Percentiles rank a stretch among this genome's conserved stretches.
Conservation (phyloP, 2,113 vertebrate genomes). For the Sitta europaea region DNA sequence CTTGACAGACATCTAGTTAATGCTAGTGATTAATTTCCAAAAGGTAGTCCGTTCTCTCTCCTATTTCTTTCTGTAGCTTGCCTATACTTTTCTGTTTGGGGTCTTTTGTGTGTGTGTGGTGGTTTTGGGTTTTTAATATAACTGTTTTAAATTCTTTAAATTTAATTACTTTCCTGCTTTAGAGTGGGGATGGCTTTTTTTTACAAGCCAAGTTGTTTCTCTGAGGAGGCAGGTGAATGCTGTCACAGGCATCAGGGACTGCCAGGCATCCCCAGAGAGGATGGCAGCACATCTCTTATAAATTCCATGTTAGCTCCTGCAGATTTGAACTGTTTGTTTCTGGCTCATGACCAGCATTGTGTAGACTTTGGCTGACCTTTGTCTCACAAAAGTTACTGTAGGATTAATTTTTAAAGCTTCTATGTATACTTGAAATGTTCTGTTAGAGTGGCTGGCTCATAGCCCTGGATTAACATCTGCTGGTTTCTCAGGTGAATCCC, state of each 20-base stretch:
- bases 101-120: neutral
- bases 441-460: neutral
- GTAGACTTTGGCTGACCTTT: constrained; percentile 1
- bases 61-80: constrained; percentile 21
- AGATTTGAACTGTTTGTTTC: neutral
- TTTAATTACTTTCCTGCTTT: neutral
- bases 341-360: neutral
- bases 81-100: neutral
- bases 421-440: neutral
- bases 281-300: neutral
- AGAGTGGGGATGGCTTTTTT: neutral
- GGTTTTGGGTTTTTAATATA: neutral
- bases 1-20: constrained; percentile 59
- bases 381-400: neutral
- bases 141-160: neutral
- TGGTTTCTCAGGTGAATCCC: neutral
- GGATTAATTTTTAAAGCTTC: constrained; percentile 41
- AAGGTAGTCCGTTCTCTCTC: constrained; percentile 47
- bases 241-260: neutral
- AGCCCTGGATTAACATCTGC: neutral
- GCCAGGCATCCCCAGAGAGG: neutral
- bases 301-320: neutral
- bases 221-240: neutral
- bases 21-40: constrained; percentile 40
- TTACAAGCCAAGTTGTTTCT: neutral